Conservation (phyloP, 2,888 invertebrate species). For the Pharmacophagus antenor region DNA sequence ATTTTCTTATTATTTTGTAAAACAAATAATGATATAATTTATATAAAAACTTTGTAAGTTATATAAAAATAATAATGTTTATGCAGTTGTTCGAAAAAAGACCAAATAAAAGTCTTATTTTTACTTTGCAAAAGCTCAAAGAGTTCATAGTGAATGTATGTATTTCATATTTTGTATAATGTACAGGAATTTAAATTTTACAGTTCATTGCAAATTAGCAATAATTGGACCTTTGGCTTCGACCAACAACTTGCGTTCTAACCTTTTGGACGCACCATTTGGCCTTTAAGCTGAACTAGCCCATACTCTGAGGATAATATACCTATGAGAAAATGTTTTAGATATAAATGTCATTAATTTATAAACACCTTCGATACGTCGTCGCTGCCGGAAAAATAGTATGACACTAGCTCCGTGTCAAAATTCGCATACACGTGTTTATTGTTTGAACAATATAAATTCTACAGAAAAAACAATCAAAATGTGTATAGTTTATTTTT, state of each 20-base stretch:
- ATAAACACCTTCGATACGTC: background rate
- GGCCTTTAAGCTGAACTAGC: constrained; percentile 20
- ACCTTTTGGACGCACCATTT: constrained; percentile 27
- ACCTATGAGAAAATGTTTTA: constrained; percentile 11
- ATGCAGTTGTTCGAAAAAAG: background rate
- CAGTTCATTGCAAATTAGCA: constrained; percentile 17
- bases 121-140: background rate
- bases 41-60: background rate
- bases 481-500: background rate
- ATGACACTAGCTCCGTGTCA: constrained; percentile 7
- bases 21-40: background rate
- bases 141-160: background rate
- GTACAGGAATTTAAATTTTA: constrained; percentile 3
- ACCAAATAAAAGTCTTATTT: background rate
- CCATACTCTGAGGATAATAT: constrained; percentile 12
- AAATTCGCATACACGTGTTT: constrained; percentile 20
- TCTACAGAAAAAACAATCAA: background rate
- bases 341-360: background rate
- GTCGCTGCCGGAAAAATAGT: constrained; percentile 1
- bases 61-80: background rate
- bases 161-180: background rate
- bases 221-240: constrained; percentile 17
- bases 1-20: background rate
- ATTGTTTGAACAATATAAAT: constrained; percentile 6
- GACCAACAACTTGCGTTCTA: constrained; percentile 13